These are phyloP conservation scores for Homalodisca vitripennis DNA, from an alignment of 1,140 invertebrate genomes.

Conservation along the genomic window DNA sequence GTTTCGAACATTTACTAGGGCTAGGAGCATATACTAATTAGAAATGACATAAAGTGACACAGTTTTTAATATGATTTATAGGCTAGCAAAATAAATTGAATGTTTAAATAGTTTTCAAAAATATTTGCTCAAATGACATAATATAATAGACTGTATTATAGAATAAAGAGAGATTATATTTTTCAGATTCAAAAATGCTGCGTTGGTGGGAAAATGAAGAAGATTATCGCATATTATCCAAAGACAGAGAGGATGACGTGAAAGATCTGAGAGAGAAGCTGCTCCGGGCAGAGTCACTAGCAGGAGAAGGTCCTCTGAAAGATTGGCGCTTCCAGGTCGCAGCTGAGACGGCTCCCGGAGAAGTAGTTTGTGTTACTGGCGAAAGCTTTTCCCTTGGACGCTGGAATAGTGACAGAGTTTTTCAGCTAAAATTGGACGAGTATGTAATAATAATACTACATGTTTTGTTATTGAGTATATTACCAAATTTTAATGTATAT, in stretches of 20 bases:
- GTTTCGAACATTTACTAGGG: too few relatives aligned
- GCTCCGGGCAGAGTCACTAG: conserved; percentile 8
- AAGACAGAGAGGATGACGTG: conserved; percentile 3
- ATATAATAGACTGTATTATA: too few relatives aligned
- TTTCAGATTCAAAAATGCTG: conserved; percentile 37
- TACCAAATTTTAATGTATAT: background rate
- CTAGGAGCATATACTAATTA: too few relatives aligned
- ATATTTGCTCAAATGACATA: too few relatives aligned
- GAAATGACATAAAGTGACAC: too few relatives aligned
- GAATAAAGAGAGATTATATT: too few relatives aligned
- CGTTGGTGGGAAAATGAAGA: conserved; percentile 39
- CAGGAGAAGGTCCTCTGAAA: conserved; percentile 18
- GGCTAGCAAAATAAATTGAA: too few relatives aligned
- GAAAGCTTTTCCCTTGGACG: conserved; percentile 51
- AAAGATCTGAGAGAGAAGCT: background rate
- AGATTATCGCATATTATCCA: conserved; percentile 23
- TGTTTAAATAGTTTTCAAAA: too few relatives aligned
- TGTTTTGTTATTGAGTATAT: background rate
- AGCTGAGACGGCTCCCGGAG: conserved; percentile 47
- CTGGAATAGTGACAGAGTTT: conserved; percentile 50
- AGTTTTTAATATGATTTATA: too few relatives aligned
- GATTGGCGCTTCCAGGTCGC: conserved; percentile 48
- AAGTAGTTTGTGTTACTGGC: conserved; percentile 53
- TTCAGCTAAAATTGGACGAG: conserved; percentile 40
- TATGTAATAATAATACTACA: conserved; percentile 1